Percentiles rank a stretch among this genome's conserved stretches.
Conservation (phyloP, 2,888 invertebrate genomes). For the Teinopalpus imperialis region DNA sequence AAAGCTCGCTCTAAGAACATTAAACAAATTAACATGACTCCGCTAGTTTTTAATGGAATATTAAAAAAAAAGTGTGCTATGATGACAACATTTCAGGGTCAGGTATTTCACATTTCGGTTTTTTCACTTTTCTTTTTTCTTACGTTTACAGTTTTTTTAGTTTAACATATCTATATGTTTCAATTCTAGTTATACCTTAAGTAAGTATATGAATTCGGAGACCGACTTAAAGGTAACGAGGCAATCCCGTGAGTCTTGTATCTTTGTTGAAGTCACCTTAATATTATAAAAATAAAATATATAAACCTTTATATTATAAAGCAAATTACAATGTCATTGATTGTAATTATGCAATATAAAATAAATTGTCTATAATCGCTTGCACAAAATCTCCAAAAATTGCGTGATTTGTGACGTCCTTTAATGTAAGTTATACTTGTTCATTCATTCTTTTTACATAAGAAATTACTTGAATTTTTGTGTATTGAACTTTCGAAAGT, state of each 20-base stretch:
- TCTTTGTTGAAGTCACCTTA: no score
- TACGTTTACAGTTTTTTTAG: no score
- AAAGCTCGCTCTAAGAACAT: conserved; percentile 33
- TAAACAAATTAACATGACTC: conserved; percentile 56
- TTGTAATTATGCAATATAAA: conserved; percentile 10
- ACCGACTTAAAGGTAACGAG: no score
- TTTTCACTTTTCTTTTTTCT: conserved; percentile 33
- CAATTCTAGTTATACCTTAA: no score
- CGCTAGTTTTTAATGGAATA: conserved; percentile 45
- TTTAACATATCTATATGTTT: no score
- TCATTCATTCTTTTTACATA: conserved; percentile 16
- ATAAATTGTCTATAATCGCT: conserved; percentile 4
- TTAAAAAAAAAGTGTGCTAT: conserved; percentile 44
- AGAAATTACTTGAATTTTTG: conserved; percentile 7
- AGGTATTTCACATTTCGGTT: conserved; percentile 25
- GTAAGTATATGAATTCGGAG: no score
- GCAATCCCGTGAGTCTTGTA: no score
- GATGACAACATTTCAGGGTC: conserved; percentile 40
- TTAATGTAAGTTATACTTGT: conserved; percentile 3
- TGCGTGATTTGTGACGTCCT: neutral
- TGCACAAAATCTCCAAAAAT: neutral
- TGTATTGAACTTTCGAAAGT: conserved; percentile 30
- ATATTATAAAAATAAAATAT: no score
- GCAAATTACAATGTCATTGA: no score
- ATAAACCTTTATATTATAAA: no score